Conservation (phyloP, 2,888 invertebrate species). For the Acanthacorydalis orientalis region DNA sequence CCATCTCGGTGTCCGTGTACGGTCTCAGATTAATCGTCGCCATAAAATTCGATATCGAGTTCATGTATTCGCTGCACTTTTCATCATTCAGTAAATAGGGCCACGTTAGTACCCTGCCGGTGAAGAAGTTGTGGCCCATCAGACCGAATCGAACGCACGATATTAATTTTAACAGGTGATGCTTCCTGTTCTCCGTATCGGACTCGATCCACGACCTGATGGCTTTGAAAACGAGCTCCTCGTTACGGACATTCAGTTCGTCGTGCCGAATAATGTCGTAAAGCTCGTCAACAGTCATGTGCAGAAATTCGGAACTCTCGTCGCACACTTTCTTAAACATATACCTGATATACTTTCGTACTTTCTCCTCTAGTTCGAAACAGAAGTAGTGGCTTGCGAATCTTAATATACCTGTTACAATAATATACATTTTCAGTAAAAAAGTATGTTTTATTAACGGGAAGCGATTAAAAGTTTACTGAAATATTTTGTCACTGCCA, state of each 20-base stretch:
- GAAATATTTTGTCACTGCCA: too few relatives aligned
- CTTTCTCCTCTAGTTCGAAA: constrained; percentile 42
- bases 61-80: constrained; percentile 31
- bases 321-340: constrained; percentile 42
- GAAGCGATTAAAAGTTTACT: too few relatives aligned
- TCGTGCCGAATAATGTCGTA: constrained; percentile 48
- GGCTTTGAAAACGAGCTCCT: constrained; percentile 59
- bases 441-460: too few relatives aligned
- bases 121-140: constrained; percentile 39
- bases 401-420: constrained; percentile 31
- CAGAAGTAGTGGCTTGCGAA: constrained; percentile 57
- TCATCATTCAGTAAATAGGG: constrained; percentile 33
- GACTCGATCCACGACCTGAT: constrained; percentile 53
- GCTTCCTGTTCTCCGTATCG: constrained; percentile 33
- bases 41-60: constrained; percentile 31
- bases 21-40: constrained; percentile 31
- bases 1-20: constrained; percentile 31
- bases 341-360: constrained; percentile 37
- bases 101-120: constrained; percentile 29
- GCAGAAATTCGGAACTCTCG: constrained; percentile 45
- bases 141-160: constrained; percentile 50
- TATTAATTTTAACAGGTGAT: constrained; percentile 39
- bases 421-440: too few relatives aligned
- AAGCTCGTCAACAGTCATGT: constrained; percentile 41
- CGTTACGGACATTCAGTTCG: constrained; percentile 51